phyloP scores from a whole-genome alignment of 2,888 invertebrate genomes.

The Heliconius hortense region DNA sequence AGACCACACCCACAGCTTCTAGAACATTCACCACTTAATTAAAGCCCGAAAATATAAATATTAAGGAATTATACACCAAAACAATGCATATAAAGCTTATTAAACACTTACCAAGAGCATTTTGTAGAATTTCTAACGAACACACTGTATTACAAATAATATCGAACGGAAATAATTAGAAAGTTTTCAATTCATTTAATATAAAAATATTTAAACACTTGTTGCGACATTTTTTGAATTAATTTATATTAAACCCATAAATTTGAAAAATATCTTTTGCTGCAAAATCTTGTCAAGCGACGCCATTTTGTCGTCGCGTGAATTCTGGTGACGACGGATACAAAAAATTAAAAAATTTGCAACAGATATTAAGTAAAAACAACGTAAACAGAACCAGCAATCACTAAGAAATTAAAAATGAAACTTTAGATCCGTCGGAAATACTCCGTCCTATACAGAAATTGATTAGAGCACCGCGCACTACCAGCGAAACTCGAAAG shows the following conservation, averaged over 20 bases:
- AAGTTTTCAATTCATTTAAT: slow-evolving; percentile 58
- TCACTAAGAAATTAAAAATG: slow-evolving; percentile 74
- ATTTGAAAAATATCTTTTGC: slow-evolving; percentile 74
- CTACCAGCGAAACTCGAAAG: slow-evolving; percentile 78
- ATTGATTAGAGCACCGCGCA: slow-evolving; percentile 76
- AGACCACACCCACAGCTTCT: slow-evolving; percentile 75
- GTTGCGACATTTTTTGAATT: slow-evolving; percentile 56
- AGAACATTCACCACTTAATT: slow-evolving; percentile 61
- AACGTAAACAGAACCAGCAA: slow-evolving; percentile 68
- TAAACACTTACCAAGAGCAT: slow-evolving; percentile 79
- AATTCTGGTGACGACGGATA: slow-evolving; percentile 80
- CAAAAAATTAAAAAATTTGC: slow-evolving; percentile 69
- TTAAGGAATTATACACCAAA: slow-evolving; percentile 60
- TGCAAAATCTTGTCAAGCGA: slow-evolving; percentile 79
- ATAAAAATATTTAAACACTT: slow-evolving; percentile 60
- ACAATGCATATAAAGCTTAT: slow-evolving; percentile 61
- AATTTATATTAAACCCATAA: slow-evolving; percentile 61
- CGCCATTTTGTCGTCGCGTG: slow-evolving; percentile 82
- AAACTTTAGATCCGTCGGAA: slow-evolving; percentile 75
- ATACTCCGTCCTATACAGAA: slow-evolving; percentile 70
- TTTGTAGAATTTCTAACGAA: slow-evolving; percentile 71
- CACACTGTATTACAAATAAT: slow-evolving; percentile 67
- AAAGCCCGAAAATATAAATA: slow-evolving; percentile 49
- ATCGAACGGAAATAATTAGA: slow-evolving; percentile 56
- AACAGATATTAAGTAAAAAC: slow-evolving; percentile 64